Conservation (phyloP, 2,888 invertebrate genomes). For the Leucozona laternaria region DNA sequence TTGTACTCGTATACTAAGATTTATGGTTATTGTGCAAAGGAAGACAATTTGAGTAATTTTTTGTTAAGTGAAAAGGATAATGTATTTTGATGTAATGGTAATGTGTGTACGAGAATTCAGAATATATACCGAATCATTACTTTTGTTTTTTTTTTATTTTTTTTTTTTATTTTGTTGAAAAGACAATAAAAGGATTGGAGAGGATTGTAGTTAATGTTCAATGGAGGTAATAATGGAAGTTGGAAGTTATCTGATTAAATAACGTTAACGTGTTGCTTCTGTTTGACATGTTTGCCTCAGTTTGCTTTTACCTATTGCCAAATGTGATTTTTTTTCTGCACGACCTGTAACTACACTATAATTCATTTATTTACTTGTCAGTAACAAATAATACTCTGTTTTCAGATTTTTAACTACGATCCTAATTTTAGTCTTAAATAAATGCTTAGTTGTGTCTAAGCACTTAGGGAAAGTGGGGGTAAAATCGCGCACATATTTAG, state of each 20-base stretch:
- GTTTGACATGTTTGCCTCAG: too few relatives aligned
- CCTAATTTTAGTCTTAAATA: too few relatives aligned
- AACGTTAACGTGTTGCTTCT: constrained; percentile 16
- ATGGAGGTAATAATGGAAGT: not conserved
- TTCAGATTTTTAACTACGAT: too few relatives aligned
- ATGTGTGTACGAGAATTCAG: not conserved
- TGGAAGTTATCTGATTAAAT: not conserved
- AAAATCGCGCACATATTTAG: too few relatives aligned
- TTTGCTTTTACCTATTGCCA: too few relatives aligned
- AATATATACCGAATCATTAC: not conserved
- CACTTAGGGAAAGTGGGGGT: too few relatives aligned
- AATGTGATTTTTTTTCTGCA: too few relatives aligned
- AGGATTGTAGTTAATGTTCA: not conserved
- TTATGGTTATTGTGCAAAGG: constrained; percentile 52
- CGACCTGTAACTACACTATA: too few relatives aligned
- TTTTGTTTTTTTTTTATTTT: not conserved
- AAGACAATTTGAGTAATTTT: constrained; percentile 46
- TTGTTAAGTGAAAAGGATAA: constrained; percentile 37
- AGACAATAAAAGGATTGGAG: not conserved
- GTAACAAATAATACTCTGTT: too few relatives aligned
- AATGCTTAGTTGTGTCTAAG: too few relatives aligned
- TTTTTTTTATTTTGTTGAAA: constrained; percentile 1
- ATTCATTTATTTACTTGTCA: too few relatives aligned
- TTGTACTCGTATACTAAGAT: constrained; percentile 45
- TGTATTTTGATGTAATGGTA: constrained; percentile 7